Base-by-base conservation (phyloP, 2,113 vertebrate genomes). In the Seriola dumerili region DNA sequence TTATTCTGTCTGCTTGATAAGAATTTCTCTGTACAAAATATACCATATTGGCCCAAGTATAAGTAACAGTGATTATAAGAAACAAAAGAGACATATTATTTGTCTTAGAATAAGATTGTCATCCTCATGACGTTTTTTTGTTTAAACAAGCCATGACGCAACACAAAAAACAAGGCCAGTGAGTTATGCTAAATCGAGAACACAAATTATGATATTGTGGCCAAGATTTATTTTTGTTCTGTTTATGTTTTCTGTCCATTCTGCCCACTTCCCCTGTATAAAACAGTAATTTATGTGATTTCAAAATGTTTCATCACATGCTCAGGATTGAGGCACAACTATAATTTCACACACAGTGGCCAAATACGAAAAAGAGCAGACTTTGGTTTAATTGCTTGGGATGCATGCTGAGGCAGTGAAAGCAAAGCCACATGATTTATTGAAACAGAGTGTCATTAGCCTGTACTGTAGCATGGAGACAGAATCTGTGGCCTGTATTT, bases 391-490 rank as follows among this genome's bases (percentile, higher is more conserved):
- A 19, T 40, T 48, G 61, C 70, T 36, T 59, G 21, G 34, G 14
- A 72, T 64, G 48, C 29, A 38, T 67, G 54, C 34, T 72, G 62
- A 72, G 71, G 84, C 62, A 61, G 57, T 55, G 12, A 74, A 81
- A 79, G 50, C 64, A 75, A 72, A 84, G 61, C 64, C 25, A 19
- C 70, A 40, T 79, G 70, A 78, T 81, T 72, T 74, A 80, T 86
- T 82, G 3, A 84, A 78, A 42, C 5, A 13, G 65, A 65, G 67
- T 70, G 57, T 76, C 34, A 73, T 80, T 57, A 72, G 32, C 6
- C 38, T 81, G 46, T 42, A 29, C 69, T 46, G 62, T 21, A 62
- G 81, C 63, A 38, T 38, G 23, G 32, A 66, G 44, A 58, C 55
- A 61, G 54, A 32, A 64, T 76, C 50, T 16, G 19, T 90, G 86